Base-by-base conservation (phyloP, 2,888 invertebrate genomes). In the Isotomurus palustris region DNA sequence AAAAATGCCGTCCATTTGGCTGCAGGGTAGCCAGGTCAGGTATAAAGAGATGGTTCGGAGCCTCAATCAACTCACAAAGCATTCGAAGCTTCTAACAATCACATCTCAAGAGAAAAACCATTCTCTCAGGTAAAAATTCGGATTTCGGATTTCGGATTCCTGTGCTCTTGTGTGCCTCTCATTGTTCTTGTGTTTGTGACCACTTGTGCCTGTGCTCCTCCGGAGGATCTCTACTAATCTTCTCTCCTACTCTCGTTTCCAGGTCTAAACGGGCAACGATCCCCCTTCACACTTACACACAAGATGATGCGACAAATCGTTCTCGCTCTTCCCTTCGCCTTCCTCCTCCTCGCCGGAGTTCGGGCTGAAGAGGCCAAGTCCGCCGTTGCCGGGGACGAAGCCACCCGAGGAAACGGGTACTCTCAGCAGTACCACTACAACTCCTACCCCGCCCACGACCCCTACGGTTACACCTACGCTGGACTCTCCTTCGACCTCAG, bases 371-470 rank as follows among this genome's bases (percentile, higher is more conserved):
- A 68, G 53, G 62, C 60, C 14, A 66, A 66, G 41, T 60, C 67
- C 27, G 32, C 62, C 17, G 56, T 51, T 22, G 62, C 65, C 43
- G 68, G 62, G 54, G 62, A 62, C 35, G 70, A 71, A 47, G 62
- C 66, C 21, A 64, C 55, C 35, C 68, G 69, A 47, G 66, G 68
- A 52, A 66, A 63, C 24, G 68, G 66, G 41, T 67, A 69, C 55
- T 69, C 70, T 44, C 69, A 71, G 58, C 70, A 71, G 51, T 71
- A 71, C 40, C 70, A 71, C 59, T 71, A 71, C 68, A 68, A 67
- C 61, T 65, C 68, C 32, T 68, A 69, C 64, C 68, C 68, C 41
- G 60, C 66, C 54, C 68, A 69, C 50, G 70, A 70, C 60, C 70
- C 68, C 65, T 70, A 70, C 68, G 70, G 70, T 40, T 69, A 69